phyloP scores from a whole-genome alignment of 2,113 vertebrate species.

The Onychostruthus taczanowskii region DNA sequence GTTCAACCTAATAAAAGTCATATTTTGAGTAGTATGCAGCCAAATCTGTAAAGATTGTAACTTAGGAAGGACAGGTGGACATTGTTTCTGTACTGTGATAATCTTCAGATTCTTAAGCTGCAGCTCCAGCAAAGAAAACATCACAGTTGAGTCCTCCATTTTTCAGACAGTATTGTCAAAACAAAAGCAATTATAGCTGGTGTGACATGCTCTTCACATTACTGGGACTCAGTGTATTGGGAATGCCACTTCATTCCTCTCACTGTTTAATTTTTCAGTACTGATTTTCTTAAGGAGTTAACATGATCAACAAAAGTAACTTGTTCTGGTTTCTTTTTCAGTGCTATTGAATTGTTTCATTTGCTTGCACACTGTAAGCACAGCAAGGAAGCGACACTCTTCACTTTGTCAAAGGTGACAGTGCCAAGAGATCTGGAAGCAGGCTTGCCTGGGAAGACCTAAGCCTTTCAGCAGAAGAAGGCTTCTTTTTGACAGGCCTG shows the following conservation, averaged over 20 bases:
- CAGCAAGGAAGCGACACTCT: background rate
- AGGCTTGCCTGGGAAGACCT: background rate
- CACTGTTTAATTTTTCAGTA: background rate
- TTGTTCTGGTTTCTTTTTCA: background rate
- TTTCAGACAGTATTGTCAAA: background rate
- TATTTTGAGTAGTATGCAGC: background rate
- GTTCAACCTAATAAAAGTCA: background rate
- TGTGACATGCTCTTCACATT: background rate
- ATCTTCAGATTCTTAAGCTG: background rate
- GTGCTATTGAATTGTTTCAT: background rate
- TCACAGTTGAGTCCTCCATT: background rate
- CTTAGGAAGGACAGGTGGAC: background rate
- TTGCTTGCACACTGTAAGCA: background rate
- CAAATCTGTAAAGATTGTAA: background rate
- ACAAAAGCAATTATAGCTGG: background rate
- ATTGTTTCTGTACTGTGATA: background rate
- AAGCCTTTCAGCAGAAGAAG: background rate
- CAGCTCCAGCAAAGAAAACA: background rate
- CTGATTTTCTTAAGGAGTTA: constrained; percentile 2
- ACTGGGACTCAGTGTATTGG: background rate
- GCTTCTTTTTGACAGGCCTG: background rate
- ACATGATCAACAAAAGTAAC: background rate
- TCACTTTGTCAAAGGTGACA: background rate
- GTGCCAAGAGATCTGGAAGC: background rate
- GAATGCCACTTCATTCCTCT: background rate